Evolutionary conservation across 2,113 vertebrate genomes (phyloP).

Genomic region (Anarhynchus alexandrinus): DNA sequence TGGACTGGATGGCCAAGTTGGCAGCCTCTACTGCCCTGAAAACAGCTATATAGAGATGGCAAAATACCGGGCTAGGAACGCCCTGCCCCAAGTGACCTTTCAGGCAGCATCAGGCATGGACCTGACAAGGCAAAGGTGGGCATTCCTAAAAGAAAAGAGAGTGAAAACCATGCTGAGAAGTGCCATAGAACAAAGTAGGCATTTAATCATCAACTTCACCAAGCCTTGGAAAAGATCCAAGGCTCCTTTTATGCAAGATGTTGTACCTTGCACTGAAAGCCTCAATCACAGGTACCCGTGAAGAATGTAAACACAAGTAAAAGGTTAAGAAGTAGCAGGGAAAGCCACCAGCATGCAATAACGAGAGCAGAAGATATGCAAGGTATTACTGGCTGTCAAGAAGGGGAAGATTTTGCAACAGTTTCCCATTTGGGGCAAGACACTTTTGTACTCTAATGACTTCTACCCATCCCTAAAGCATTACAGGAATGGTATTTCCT

Average conservation of each 20-base stretch:
- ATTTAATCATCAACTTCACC: background rate
- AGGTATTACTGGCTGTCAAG: background rate
- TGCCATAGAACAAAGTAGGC: background rate
- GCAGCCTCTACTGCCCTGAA: background rate
- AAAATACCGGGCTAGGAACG: background rate
- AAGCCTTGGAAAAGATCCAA: background rate
- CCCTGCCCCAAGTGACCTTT: background rate
- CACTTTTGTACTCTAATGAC: background rate
- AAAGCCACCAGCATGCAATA: background rate
- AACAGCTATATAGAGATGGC: background rate
- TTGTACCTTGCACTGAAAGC: background rate
- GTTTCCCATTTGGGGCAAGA: background rate
- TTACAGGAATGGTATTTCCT: background rate
- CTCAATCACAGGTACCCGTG: background rate
- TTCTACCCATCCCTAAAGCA: background rate
- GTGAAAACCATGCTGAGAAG: background rate
- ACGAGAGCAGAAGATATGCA: background rate
- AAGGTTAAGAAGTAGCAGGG: background rate
- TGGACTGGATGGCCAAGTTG: no score
- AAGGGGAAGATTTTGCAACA: background rate
- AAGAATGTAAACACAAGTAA: background rate
- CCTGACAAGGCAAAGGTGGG: background rate
- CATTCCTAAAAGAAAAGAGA: background rate
- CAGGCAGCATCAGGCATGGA: background rate
- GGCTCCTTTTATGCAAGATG: background rate